Evolutionary conservation across 2,113 vertebrate species (phyloP).

Genomic region (Hydrolagus affinis): DNA sequence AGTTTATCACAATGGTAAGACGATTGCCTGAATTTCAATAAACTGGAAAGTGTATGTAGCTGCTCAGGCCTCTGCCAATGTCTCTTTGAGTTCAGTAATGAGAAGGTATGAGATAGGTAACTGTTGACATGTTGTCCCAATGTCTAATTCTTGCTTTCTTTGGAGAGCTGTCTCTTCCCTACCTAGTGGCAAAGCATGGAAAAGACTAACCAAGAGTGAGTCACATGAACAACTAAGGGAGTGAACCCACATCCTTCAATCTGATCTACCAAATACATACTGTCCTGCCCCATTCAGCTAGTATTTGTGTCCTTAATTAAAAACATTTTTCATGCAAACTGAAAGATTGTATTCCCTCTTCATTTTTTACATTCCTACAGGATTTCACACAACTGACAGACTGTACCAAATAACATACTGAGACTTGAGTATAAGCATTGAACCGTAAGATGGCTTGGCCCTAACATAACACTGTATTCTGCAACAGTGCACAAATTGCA

Average conservation of each 20-base stretch:
- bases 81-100: not conserved
- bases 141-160: not conserved
- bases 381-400: not conserved
- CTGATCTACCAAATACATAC: not conserved
- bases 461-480: too few relatives aligned
- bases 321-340: not conserved
- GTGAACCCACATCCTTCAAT: not conserved
- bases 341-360: not conserved
- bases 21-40: not conserved
- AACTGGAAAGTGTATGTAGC: not conserved
- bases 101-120: not conserved
- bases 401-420: not conserved
- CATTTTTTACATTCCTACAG: not conserved
- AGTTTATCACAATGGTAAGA: too few relatives aligned
- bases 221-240: not conserved
- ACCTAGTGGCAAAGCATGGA: too few relatives aligned
- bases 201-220: too few relatives aligned
- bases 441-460: too few relatives aligned
- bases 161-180: not conserved
- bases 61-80: not conserved
- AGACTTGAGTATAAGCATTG: not conserved
- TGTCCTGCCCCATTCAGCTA: too few relatives aligned
- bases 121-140: not conserved
- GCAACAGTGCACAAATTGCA: too few relatives aligned
- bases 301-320: not conserved